A percentile compares a stretch with the other conserved stretches of the same genome.
phyloP scores from a whole-genome alignment of 1,140 invertebrate genomes.

The Elysia chlorotica region DNA sequence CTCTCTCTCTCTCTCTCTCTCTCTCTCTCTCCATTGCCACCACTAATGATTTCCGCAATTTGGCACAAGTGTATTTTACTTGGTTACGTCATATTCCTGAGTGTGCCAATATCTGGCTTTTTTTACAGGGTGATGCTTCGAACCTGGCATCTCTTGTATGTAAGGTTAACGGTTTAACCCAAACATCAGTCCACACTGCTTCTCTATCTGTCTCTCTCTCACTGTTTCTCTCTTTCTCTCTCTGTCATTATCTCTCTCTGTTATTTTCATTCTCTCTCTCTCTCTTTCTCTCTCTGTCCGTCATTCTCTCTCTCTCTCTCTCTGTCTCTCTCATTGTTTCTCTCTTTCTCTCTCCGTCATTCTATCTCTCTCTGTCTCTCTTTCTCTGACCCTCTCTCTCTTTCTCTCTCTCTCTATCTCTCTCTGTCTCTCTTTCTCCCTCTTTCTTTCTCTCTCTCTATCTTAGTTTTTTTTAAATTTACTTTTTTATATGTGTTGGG shows the following conservation, averaged over 20 bases:
- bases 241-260: constrained; percentile 6
- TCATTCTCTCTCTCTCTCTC: constrained; percentile 2
- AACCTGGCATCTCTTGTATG: too few relatives aligned
- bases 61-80: not conserved
- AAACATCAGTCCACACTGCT: not conserved
- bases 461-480: too few relatives aligned
- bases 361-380: not conserved
- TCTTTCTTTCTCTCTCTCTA: not conserved
- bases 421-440: not conserved
- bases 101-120: too few relatives aligned
- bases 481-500: too few relatives aligned
- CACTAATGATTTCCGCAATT: not conserved
- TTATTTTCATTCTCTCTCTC: not conserved
- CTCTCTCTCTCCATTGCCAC: not conserved
- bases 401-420: constrained; percentile 1
- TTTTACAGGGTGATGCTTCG: too few relatives aligned
- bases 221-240: not conserved
- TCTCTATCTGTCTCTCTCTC: not conserved
- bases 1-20: constrained; percentile 2
- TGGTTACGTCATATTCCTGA: too few relatives aligned
- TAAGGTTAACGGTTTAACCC: too few relatives aligned
- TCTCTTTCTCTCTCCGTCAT: not conserved
- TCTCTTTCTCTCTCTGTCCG: not conserved
- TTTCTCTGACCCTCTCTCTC: not conserved
- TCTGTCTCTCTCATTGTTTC: not conserved